Conservation (phyloP, 2,888 invertebrate genomes). For the Catocala nupta region DNA sequence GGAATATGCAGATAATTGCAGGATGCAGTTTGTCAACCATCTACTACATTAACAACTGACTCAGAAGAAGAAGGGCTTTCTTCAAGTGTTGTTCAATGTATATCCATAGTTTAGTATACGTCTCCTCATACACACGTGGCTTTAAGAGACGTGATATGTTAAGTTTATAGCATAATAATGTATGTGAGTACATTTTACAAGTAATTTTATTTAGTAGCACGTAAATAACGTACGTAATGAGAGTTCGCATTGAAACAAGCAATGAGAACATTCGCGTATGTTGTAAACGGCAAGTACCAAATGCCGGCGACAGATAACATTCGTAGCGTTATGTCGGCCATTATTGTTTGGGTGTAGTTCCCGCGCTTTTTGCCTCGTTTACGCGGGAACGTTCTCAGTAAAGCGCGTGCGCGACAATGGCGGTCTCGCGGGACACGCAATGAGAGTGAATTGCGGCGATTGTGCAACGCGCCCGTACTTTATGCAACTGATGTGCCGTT, state of each 20-base stretch:
- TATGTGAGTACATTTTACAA: constrained; percentile 1
- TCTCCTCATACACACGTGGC: too few relatives aligned
- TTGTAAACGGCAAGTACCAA: constrained; percentile 67
- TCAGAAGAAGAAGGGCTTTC: neutral
- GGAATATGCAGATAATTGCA: constrained; percentile 52
- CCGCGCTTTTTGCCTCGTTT: constrained; percentile 84
- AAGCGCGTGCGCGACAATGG: constrained; percentile 84
- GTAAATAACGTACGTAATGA: constrained; percentile 33
- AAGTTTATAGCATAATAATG: neutral
- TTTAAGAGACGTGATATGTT: too few relatives aligned
- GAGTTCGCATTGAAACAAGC: constrained; percentile 54
- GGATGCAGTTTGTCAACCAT: constrained; percentile 46
- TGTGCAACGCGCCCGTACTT: constrained; percentile 77
- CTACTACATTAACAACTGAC: neutral
- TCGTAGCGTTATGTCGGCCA: constrained; percentile 84
- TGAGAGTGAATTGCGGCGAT: constrained; percentile 82
- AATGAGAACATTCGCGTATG: constrained; percentile 78
- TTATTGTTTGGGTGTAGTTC: constrained; percentile 80
- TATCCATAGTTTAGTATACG: too few relatives aligned
- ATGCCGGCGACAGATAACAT: constrained; percentile 76
- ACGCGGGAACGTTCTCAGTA: constrained; percentile 86
- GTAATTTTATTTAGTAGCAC: constrained; percentile 14
- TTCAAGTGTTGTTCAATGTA: too few relatives aligned
- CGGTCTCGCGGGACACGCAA: constrained; percentile 66
- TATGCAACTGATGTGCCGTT: constrained; percentile 83